Percentiles rank a stretch among this genome's conserved stretches.
phyloP scores from a whole-genome alignment of 2,888 invertebrate genomes.

The Copidosoma aretas region DNA sequence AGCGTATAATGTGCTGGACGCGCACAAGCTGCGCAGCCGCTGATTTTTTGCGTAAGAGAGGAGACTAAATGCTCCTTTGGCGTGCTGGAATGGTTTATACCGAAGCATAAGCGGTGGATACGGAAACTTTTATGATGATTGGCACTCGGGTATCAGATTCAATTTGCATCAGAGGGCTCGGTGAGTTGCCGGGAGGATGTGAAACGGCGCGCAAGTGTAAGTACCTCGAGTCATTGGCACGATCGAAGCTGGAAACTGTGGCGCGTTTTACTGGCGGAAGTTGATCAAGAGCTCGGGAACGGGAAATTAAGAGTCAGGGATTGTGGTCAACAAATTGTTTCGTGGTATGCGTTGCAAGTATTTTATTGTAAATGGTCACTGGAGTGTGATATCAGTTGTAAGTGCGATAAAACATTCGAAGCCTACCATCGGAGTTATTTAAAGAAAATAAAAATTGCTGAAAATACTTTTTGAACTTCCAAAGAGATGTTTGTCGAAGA shows the following conservation, averaged over 20 bases:
- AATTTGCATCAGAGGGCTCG: conserved; percentile 33
- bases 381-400: too few species aligned
- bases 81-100: conserved; percentile 2
- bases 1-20: neutral
- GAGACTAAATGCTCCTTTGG: conserved; percentile 10
- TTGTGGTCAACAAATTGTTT: neutral
- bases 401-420: too few species aligned
- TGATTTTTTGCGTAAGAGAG: neutral
- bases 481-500: too few species aligned
- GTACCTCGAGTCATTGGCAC: neutral
- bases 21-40: neutral
- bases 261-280: neutral
- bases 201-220: neutral
- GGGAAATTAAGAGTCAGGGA: neutral
- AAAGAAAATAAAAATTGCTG: too few species aligned
- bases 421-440: too few species aligned
- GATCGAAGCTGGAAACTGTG: neutral
- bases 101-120: neutral
- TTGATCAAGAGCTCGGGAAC: neutral
- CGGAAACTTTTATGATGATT: conserved; percentile 37
- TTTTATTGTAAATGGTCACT: too few species aligned
- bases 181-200: neutral
- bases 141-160: conserved; percentile 30
- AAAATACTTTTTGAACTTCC: too few species aligned
- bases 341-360: too few species aligned